Conservation (phyloP, 2,797 vertebrate species). For the Leucoraja ocellata region DNA sequence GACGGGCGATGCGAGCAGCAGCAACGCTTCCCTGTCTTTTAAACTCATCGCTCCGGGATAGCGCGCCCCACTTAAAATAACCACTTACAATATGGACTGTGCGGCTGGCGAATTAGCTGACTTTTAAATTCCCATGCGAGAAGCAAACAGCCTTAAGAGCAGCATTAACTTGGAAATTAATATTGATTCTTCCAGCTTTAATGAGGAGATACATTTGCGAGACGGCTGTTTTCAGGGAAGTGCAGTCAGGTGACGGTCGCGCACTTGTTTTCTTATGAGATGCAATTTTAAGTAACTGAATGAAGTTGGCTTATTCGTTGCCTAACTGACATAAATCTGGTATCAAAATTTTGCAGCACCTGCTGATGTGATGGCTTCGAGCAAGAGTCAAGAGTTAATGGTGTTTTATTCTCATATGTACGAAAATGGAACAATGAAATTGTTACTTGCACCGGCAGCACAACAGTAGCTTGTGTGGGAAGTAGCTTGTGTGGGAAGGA, state of each 20-base stretch:
- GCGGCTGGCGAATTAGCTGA: slow-evolving; percentile 1
- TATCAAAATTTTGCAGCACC: neutral
- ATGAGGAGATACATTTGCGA: neutral
- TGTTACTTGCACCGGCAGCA: too few relatives aligned
- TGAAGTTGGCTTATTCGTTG: neutral
- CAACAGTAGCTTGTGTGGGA: too few relatives aligned
- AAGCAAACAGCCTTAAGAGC: neutral
- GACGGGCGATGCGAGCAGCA: neutral
- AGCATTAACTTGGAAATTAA: slow-evolving; percentile 26
- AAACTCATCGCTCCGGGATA: slow-evolving; percentile 28
- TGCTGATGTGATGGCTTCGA: neutral
- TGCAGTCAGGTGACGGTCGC: neutral
- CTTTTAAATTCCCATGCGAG: neutral
- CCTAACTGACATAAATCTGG: neutral
- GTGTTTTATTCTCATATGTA: too few relatives aligned
- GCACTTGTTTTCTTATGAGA: neutral
- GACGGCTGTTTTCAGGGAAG: too few relatives aligned
- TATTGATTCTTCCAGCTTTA: slow-evolving; percentile 30
- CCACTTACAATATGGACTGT: neutral
- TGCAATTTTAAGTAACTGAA: neutral
- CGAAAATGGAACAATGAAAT: too few relatives aligned
- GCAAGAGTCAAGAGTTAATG: too few relatives aligned
- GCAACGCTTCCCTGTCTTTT: slow-evolving; percentile 45
- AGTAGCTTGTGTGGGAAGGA: too few relatives aligned
- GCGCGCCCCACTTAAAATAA: slow-evolving; percentile 3